Evolutionary conservation across 2,113 vertebrate species (phyloP), one percentile per base, ranked within the genome.

Genomic region (Orthonyx spaldingii): DNA sequence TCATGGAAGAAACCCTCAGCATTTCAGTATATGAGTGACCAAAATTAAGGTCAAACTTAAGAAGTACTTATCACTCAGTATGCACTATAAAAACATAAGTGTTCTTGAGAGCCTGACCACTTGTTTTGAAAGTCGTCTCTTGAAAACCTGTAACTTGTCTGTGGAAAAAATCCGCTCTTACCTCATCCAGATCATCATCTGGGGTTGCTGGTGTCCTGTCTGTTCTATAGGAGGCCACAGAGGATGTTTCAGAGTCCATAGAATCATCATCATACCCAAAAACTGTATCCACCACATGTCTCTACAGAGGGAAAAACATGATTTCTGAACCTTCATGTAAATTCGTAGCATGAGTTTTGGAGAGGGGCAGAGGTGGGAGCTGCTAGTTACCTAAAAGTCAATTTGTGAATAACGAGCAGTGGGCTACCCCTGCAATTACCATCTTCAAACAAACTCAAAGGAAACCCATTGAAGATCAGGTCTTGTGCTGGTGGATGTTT

Each of bases 231-330:
- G 99, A 99, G 59, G 99, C 99, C 97, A 99, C 98, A 8, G 99
- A 99, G 23, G 99, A 99, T 7, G 99, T 98, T 97, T 99, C 99
- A 2, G 99, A 99, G 95, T 99, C 99, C 99, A 99, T 99, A 3
- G 99, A 99, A 96, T 99, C 99, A 95, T 99, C 99, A 91, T 99
- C 99, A 3, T 99, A 99, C 9, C 99, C 99, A 92, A 99, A 99
- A 93, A 99, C 98, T 9, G 99, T 98, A 93, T 99, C 99, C 21
- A 99, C 98, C 44, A 99, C 98, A 87, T 98, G 99, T 81, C 99
- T 99, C 99, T 99, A 55, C 30, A 85, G 55, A 92, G 95, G 57
- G 19, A 46, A 91, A 94, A 88, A 70, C 13, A 94, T 18, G 9
- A 49, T 91, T 95, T 96, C 59, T 74, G 77, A 92, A 39, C 76